Conservation (phyloP, 2,888 invertebrate genomes). For the Agrenia bidenticulata region DNA sequence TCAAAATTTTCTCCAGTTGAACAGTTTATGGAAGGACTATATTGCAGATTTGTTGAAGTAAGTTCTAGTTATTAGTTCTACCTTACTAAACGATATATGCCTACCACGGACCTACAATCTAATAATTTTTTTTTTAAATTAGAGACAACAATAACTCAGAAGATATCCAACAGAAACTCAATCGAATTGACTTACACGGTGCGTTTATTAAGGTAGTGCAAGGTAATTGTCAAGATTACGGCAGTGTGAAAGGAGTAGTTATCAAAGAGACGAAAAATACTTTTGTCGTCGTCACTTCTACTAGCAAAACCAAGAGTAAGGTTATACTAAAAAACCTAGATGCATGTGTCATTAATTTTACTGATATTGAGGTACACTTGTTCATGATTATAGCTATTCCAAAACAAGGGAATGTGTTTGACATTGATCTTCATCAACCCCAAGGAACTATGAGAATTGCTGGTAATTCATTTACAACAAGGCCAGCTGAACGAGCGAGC, state of each 20-base stretch:
- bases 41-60: constrained; percentile 44
- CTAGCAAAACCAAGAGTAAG: constrained; percentile 50
- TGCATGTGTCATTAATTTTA: background rate
- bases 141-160: constrained; percentile 25
- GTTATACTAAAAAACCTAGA: no score
- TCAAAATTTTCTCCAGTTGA: constrained; percentile 41
- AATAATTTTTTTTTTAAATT: background rate
- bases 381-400: constrained; percentile 45
- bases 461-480: constrained; percentile 47
- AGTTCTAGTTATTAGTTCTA: constrained; percentile 20
- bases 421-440: constrained; percentile 37
- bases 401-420: constrained; percentile 45
- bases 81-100: no score
- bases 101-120: background rate
- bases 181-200: constrained; percentile 52
- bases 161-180: constrained; percentile 50
- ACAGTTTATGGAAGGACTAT: constrained; percentile 48
- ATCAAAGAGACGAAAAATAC: constrained; percentile 53
- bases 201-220: constrained; percentile 45
- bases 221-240: constrained; percentile 48
- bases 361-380: background rate
- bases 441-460: constrained; percentile 42
- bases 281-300: constrained; percentile 48
- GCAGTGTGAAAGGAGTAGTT: constrained; percentile 50
- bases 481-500: constrained; percentile 49